A percentile compares a stretch with the other conserved stretches of the same genome.
phyloP scores from a whole-genome alignment of 2,888 invertebrate genomes.

The Allolobophora icterica region DNA sequence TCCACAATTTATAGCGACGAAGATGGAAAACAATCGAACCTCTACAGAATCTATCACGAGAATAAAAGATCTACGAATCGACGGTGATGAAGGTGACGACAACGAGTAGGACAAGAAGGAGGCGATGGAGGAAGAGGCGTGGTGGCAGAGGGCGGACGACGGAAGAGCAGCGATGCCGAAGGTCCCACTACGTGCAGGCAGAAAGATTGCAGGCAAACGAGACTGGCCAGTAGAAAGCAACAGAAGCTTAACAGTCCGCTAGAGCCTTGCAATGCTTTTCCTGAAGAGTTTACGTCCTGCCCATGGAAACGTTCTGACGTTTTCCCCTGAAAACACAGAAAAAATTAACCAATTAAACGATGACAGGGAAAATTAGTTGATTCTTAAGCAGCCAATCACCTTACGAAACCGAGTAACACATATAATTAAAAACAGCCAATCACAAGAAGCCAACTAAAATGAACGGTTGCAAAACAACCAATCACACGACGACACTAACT shows the following conservation, averaged over 20 bases:
- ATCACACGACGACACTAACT: no score
- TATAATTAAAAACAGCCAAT: no score
- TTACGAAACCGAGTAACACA: no score
- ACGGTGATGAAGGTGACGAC: not conserved
- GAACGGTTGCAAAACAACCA: no score
- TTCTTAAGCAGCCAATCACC: no score
- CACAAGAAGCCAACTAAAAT: no score
- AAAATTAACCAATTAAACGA: not conserved
- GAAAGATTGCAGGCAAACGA: not conserved
- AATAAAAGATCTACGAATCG: not conserved
- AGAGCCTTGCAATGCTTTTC: not conserved
- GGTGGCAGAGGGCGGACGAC: not conserved
- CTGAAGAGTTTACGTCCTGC: not conserved
- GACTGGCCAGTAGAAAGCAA: not conserved
- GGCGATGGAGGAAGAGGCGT: slow-evolving; percentile 4
- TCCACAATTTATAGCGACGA: not conserved
- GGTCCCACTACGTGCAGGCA: not conserved
- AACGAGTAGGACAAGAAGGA: not conserved
- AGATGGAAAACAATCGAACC: not conserved
- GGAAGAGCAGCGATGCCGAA: not conserved
- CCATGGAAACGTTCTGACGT: not conserved
- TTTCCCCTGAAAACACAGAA: not conserved
- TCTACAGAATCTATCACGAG: not conserved
- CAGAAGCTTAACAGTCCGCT: not conserved
- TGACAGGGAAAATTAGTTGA: no score